Conservation (phyloP, 2,888 invertebrate genomes). For the Eristalinus aeneus region DNA sequence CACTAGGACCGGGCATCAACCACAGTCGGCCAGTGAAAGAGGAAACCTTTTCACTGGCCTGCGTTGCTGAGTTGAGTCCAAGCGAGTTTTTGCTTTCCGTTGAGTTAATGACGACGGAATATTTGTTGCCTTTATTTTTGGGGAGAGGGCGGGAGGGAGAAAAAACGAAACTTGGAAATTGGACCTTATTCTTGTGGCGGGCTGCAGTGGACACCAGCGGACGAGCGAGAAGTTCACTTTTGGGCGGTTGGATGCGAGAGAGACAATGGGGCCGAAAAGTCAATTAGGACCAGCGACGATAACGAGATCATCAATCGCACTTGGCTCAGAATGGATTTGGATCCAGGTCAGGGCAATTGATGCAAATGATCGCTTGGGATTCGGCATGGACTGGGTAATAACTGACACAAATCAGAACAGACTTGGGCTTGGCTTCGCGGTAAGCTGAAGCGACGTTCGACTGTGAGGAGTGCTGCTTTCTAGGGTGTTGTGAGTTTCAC, state of each 20-base stretch:
- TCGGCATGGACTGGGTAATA: too few relatives aligned
- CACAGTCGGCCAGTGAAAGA: neutral
- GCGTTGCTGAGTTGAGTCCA: neutral
- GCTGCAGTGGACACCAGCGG: neutral
- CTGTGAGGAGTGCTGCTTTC: too few relatives aligned
- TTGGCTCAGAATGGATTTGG: neutral
- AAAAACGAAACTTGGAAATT: neutral
- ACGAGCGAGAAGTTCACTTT: neutral
- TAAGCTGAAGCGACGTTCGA: too few relatives aligned
- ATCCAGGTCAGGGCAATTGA: neutral
- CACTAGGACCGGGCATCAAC: neutral
- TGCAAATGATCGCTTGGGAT: neutral
- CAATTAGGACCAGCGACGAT: neutral
- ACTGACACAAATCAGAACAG: too few relatives aligned
- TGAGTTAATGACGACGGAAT: neutral
- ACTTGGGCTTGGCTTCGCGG: too few relatives aligned
- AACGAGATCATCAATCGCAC: neutral
- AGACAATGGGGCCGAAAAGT: neutral
- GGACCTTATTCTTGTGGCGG: neutral
- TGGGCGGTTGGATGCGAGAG: too few relatives aligned
- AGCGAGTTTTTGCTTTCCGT: conserved; percentile 5
- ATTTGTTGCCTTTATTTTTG: neutral
- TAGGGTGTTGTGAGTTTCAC: too few relatives aligned
- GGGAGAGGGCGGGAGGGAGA: neutral
- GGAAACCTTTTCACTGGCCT: neutral